Evolutionary conservation across 2,888 invertebrate genomes (phyloP).

Genomic region (Xestia c-nigrum): DNA sequence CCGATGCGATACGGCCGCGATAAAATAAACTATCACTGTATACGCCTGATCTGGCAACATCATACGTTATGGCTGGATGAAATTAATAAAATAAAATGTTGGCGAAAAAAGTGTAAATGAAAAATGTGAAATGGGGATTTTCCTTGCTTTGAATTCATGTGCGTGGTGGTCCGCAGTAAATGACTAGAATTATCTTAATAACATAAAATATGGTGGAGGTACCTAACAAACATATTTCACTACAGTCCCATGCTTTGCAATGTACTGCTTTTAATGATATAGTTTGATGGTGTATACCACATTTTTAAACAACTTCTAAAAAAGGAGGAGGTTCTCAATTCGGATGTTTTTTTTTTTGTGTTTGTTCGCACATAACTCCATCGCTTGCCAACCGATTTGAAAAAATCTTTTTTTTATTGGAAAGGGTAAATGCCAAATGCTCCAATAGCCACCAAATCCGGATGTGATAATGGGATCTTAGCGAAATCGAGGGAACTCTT

Average conservation of each 20-base stretch:
- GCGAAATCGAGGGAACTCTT: too few relatives aligned
- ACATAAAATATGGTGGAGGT: background rate
- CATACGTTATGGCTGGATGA: conserved; percentile 16
- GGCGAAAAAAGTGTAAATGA: background rate
- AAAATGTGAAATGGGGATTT: background rate
- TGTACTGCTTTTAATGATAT: background rate
- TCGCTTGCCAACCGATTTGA: too few relatives aligned
- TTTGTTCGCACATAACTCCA: too few relatives aligned
- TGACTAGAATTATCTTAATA: background rate
- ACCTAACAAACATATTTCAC: background rate
- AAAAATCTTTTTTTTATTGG: too few relatives aligned
- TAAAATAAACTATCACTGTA: conserved; percentile 63
- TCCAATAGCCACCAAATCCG: too few relatives aligned
- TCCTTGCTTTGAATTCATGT: background rate
- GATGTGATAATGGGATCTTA: too few relatives aligned
- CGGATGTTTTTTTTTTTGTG: too few relatives aligned
- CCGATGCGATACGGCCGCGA: conserved; percentile 57
- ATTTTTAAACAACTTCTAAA: too few relatives aligned
- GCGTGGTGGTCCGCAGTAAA: background rate
- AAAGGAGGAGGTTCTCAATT: too few relatives aligned
- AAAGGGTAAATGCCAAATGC: too few relatives aligned
- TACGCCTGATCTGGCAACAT: conserved; percentile 42
- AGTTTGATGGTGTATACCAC: background rate
- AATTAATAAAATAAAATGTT: conserved; percentile 46
- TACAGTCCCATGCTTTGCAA: background rate